Conservation (phyloP, 1,140 invertebrate species). For the Hesperophylax magnus region DNA sequence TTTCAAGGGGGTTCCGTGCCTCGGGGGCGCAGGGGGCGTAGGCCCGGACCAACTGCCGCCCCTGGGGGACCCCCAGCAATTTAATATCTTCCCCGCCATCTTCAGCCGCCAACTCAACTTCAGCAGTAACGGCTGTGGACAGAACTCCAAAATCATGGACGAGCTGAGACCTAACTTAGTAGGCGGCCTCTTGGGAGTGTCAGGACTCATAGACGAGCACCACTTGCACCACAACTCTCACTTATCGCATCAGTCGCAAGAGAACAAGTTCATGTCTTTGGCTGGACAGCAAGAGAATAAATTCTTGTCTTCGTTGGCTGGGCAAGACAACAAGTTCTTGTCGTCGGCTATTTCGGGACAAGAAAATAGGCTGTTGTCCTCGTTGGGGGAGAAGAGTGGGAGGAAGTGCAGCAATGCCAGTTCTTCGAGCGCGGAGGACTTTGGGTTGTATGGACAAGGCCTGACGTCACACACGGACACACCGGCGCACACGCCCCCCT, state of each 20-base stretch:
- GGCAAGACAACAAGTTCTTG: conserved; percentile 65
- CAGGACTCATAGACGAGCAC: conserved; percentile 83
- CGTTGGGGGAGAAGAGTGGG: conserved; percentile 69
- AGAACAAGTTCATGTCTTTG: conserved; percentile 66
- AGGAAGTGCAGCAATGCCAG: conserved; percentile 83
- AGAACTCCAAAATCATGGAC: conserved; percentile 84
- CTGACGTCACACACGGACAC: conserved; percentile 70
- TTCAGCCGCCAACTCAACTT: conserved; percentile 90
- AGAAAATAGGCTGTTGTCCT: conserved; percentile 62
- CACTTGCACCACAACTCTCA: conserved; percentile 71
- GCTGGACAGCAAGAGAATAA: conserved; percentile 67
- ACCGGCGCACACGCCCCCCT: conserved; percentile 71
- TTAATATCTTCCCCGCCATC: conserved; percentile 91
- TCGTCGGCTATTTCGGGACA: conserved; percentile 65
- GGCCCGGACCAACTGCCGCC: conserved; percentile 70
- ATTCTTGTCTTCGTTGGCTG: conserved; percentile 66
- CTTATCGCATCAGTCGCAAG: conserved; percentile 65
- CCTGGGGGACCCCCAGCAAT: conserved; percentile 79
- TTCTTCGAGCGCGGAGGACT: conserved; percentile 85
- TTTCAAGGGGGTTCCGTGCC: conserved; percentile 70
- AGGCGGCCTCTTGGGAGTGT: conserved; percentile 81
- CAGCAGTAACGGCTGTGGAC: conserved; percentile 76
- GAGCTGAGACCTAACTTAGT: conserved; percentile 85
- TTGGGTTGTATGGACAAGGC: conserved; percentile 76
- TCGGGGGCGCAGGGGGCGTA: conserved; percentile 64